Conservation (phyloP, 37 sponge, comb jelly and placozoan genomes). For the Eunapius fragilis region DNA sequence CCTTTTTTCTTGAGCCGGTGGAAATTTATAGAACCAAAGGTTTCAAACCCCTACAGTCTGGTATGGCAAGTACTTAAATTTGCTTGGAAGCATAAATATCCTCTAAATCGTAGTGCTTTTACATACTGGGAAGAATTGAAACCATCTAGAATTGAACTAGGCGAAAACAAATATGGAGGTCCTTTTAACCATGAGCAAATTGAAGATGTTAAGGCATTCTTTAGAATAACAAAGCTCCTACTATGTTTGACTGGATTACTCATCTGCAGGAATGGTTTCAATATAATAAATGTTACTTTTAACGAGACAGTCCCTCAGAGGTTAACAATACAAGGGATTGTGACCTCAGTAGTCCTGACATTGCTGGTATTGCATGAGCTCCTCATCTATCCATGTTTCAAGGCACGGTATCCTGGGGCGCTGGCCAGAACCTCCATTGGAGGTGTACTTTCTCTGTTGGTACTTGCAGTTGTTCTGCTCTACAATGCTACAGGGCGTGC, state of each 20-base stretch:
- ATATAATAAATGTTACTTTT: too few relatives aligned
- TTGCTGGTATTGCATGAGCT: too few relatives aligned
- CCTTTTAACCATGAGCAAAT: slow-evolving; percentile 25
- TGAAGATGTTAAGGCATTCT: slow-evolving; percentile 37
- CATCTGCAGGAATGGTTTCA: too few relatives aligned
- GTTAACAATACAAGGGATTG: too few relatives aligned
- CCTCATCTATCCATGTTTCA: too few relatives aligned
- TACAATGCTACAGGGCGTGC: too few relatives aligned
- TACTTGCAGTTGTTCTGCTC: too few relatives aligned
- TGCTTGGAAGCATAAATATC: slow-evolving; percentile 18
- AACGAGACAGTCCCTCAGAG: too few relatives aligned
- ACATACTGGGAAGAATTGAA: slow-evolving; percentile 10
- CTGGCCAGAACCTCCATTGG: too few relatives aligned
- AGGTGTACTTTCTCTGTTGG: too few relatives aligned
- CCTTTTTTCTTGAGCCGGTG: neutral
- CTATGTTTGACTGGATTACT: neutral
- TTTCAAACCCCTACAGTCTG: slow-evolving; percentile 19
- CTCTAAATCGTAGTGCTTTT: slow-evolving; percentile 21
- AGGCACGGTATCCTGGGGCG: too few relatives aligned
- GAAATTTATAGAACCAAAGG: neutral
- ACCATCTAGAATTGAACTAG: slow-evolving; percentile 24
- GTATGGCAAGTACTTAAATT: slow-evolving; percentile 14
- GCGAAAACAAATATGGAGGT: slow-evolving; percentile 23
- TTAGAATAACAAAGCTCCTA: slow-evolving; percentile 1
- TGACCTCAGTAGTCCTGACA: too few relatives aligned